phyloP scores from a whole-genome alignment of 1,140 invertebrate genomes.

The Solen grandis region DNA sequence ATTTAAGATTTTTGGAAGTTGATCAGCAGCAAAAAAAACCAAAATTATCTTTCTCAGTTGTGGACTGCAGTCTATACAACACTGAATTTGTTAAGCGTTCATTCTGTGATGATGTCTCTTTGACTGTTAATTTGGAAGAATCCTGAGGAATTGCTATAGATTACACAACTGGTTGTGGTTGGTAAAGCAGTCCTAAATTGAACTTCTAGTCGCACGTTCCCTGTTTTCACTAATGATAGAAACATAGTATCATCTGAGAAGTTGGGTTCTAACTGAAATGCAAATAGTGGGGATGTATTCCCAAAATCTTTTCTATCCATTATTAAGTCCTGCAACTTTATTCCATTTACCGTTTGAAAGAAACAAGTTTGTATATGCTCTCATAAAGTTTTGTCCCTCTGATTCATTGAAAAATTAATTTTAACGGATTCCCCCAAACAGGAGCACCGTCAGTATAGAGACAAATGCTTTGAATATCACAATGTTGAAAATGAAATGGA shows the following conservation, averaged over 20 bases:
- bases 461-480: constrained; percentile 37
- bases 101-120: constrained; percentile 50
- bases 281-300: constrained; percentile 39
- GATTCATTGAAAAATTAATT: constrained; percentile 40
- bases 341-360: constrained; percentile 19
- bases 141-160: constrained; percentile 32
- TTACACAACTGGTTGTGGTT: constrained; percentile 37
- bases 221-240: constrained; percentile 35
- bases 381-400: constrained; percentile 38
- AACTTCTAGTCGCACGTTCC: constrained; percentile 40
- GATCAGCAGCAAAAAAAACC: constrained; percentile 39
- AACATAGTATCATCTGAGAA: constrained; percentile 28
- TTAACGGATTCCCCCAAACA: constrained; percentile 37
- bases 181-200: constrained; percentile 33
- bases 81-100: constrained; percentile 20
- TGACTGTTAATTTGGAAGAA: too few relatives aligned
- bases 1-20: too few relatives aligned
- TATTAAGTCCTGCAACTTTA: constrained; percentile 31
- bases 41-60: neutral
- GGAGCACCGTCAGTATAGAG: constrained; percentile 35
- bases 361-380: constrained; percentile 39
- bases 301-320: constrained; percentile 39
- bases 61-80: too few relatives aligned
- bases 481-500: constrained; percentile 45
- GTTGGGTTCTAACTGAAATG: constrained; percentile 39